Evolutionary conservation across 2,888 invertebrate genomes (phyloP).

Genomic region (Aphrophora alni): DNA sequence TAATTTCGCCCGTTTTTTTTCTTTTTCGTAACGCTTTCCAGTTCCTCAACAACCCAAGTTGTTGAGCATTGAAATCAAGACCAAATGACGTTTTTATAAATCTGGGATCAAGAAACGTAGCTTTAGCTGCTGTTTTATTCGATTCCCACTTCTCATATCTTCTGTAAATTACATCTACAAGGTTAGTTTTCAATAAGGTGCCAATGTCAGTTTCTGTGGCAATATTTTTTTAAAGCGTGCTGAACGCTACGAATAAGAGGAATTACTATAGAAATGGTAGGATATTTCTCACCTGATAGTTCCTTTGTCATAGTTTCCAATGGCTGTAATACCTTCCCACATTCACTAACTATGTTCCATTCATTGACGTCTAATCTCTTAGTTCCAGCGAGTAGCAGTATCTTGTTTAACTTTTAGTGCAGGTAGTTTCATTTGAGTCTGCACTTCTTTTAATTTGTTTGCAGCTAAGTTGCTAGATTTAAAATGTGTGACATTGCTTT

Average conservation of each 20-base stretch:
- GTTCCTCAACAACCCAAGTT: no score
- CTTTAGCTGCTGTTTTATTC: background rate
- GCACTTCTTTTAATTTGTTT: no score
- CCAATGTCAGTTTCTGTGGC: no score
- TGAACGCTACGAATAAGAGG: slow-evolving; percentile 6
- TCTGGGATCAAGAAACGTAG: no score
- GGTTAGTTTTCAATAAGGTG: no score
- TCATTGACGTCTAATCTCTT: background rate
- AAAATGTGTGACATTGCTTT: slow-evolving; percentile 15
- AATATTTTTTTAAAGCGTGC: background rate
- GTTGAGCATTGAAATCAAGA: no score
- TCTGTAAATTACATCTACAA: background rate
- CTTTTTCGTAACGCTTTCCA: no score
- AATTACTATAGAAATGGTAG: no score
- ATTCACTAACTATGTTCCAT: slow-evolving; percentile 9
- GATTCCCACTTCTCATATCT: background rate
- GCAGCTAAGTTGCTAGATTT: slow-evolving; percentile 26
- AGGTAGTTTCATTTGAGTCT: slow-evolving; percentile 23
- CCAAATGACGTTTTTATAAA: no score
- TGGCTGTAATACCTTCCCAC: slow-evolving; percentile 9
- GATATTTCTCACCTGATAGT: no score
- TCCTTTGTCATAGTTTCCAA: no score
- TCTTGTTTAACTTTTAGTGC: slow-evolving; percentile 13
- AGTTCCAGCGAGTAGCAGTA: slow-evolving; percentile 10
- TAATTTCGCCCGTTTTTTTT: no score